Evolutionary conservation across 2,113 vertebrate species (phyloP).

Genomic region (Perognathus longimembris): DNA sequence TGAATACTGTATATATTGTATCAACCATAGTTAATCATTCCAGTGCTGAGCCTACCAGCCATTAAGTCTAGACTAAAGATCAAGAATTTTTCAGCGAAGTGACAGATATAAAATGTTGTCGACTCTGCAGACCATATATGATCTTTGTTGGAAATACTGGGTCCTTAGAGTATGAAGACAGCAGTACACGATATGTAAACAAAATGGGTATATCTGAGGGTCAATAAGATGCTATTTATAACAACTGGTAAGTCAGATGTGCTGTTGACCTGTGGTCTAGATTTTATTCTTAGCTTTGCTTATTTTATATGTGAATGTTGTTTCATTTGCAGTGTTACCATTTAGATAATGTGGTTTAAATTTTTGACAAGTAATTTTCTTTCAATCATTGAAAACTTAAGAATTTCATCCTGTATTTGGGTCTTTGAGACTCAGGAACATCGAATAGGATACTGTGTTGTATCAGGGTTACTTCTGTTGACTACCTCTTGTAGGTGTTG

Average conservation of each 20-base stretch:
- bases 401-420: background rate
- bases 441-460: conserved; percentile 15
- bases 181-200: background rate
- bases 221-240: background rate
- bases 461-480: conserved; percentile 79
- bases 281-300: conserved; percentile 51
- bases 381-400: conserved; percentile 52
- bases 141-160: background rate
- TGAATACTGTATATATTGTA: conserved; percentile 2
- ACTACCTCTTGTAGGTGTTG: conserved; percentile 84
- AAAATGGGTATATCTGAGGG: background rate
- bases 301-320: conserved; percentile 66
- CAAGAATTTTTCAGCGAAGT: background rate
- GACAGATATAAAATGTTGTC: background rate
- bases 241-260: background rate
- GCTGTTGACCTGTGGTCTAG: background rate
- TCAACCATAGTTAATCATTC: background rate
- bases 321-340: conserved; percentile 73
- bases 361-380: conserved; percentile 45
- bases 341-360: conserved; percentile 47
- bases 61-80: background rate
- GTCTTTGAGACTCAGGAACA: conserved; percentile 49
- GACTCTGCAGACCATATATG: background rate
- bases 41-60: background rate
- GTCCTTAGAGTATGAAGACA: background rate